These are phyloP conservation scores for Hydropotes inermis DNA, from an alignment of 2,113 vertebrate species.

Conservation along the genomic window DNA sequence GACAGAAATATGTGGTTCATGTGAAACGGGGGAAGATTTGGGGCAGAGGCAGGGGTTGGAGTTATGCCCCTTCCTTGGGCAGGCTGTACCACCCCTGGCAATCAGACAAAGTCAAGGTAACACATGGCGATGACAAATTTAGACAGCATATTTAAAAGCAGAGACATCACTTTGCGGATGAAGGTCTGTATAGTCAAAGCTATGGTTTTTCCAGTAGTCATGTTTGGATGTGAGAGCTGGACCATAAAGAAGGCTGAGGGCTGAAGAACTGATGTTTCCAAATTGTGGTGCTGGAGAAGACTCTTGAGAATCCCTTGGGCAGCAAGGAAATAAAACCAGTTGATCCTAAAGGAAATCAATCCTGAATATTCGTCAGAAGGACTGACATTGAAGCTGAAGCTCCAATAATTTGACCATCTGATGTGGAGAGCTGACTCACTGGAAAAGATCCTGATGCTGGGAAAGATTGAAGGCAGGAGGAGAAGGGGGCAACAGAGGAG, in stretches of 20 bases:
- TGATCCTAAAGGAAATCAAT: background rate
- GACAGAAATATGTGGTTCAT: background rate
- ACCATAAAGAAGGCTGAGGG: background rate
- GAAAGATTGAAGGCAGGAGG: background rate
- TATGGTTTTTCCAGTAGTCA: background rate
- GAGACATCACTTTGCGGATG: background rate
- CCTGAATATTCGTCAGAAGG: background rate
- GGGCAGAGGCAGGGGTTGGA: background rate
- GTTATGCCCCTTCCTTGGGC: fast-evolving
- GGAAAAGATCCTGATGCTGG: background rate
- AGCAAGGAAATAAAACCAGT: background rate
- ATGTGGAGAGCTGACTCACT: background rate
- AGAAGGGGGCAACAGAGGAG: background rate
- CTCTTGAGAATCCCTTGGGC: background rate
- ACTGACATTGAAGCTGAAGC: background rate
- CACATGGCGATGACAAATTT: fast-evolving
- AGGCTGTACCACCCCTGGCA: background rate
- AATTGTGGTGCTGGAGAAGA: background rate
- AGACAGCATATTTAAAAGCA: background rate
- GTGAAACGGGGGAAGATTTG: background rate
- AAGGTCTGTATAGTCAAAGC: background rate
- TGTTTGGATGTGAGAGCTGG: background rate
- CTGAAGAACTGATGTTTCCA: background rate
- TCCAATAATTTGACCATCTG: background rate
- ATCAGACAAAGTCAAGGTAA: background rate